Evolutionary conservation across 2,797 vertebrate genomes (phyloP), one percentile per base, ranked within the genome.

Genomic region (Kryptopterus vitreolus): DNA sequence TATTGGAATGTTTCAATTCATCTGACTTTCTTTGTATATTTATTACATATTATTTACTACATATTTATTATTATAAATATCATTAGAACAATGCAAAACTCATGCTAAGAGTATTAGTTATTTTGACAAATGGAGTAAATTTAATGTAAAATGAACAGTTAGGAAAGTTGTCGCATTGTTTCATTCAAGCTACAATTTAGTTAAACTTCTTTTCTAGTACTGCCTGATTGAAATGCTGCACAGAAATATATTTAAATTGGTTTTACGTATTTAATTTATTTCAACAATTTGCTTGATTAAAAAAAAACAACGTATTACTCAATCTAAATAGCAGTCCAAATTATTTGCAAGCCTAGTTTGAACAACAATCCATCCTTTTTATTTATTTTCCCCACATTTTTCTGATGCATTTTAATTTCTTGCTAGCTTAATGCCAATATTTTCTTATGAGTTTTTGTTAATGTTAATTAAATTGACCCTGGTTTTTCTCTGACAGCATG

Each of bases 401-500:
- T 70, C 22, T 22, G 53, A 71, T 53, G 11, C 11, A 55, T 33
- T 53, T 71, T 35, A 33, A 15, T 53, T 71, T 55, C 22, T 52
- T 10, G 0, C 48, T 31, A 29, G 66, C 48, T 69, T 69, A 69
- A 48, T 69, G 3, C 7, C 7, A 43, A 31, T n/a, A 70, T 15
- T 31, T 33, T 31, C 4, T 9, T 53, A 58, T 38, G 15, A 58
- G 22, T 24, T 43, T 38, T 38, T 57, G 9, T n/a, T n/a, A n/a
- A 57, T 73, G 52, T 16, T 9, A 38, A n/a, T 58, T 38, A 26
- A 26, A 75, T n/a, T 78, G 38, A 78, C 77, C 31, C 77, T 89
- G 76, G 90, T 73, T 73, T 93, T 89, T 93, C 90, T 91, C 89
- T 90, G 85, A 91, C 93, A 92, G 92, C 92, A 92, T 91, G 71